A percentile compares a stretch with the other conserved stretches of the same genome.
phyloP scores from a whole-genome alignment of 2,888 invertebrate species.

The Luperina nickerlii region DNA sequence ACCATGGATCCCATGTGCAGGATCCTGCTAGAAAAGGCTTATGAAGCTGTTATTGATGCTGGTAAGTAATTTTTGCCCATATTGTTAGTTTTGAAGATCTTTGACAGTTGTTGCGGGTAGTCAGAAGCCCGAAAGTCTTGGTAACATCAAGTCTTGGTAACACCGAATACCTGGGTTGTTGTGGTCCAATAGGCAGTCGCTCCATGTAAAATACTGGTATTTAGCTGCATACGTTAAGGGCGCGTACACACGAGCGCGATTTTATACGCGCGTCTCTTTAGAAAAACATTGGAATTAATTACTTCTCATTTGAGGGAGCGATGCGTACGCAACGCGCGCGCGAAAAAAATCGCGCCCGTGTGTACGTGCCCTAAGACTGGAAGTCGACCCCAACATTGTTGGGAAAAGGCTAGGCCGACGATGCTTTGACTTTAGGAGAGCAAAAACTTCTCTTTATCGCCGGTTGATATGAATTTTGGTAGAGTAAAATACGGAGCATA shows the following conservation, averaged over 20 bases:
- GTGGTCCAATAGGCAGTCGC: neutral
- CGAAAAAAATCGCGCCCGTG: no score
- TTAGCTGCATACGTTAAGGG: neutral
- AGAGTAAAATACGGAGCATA: neutral
- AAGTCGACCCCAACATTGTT: neutral
- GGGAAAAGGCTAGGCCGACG: neutral
- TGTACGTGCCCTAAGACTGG: neutral
- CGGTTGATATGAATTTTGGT: neutral
- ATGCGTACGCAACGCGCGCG: no score
- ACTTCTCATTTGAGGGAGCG: no score
- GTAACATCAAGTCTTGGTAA: neutral
- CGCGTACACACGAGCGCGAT: no score
- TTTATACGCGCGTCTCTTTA: no score
- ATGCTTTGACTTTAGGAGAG: neutral
- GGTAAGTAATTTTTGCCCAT: conserved; percentile 74
- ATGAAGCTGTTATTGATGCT: conserved; percentile 95
- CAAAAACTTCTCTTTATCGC: neutral
- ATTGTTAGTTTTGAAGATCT: neutral
- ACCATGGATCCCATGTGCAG: conserved; percentile 95
- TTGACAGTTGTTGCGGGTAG: neutral
- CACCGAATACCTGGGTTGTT: neutral
- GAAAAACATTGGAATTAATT: no score
- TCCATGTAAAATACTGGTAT: neutral
- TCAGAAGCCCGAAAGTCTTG: neutral
- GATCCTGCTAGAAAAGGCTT: conserved; percentile 94